These are phyloP conservation scores for Ricordea florida DNA, from an alignment of 92 coral and sea anemone species.

Conservation along the genomic window DNA sequence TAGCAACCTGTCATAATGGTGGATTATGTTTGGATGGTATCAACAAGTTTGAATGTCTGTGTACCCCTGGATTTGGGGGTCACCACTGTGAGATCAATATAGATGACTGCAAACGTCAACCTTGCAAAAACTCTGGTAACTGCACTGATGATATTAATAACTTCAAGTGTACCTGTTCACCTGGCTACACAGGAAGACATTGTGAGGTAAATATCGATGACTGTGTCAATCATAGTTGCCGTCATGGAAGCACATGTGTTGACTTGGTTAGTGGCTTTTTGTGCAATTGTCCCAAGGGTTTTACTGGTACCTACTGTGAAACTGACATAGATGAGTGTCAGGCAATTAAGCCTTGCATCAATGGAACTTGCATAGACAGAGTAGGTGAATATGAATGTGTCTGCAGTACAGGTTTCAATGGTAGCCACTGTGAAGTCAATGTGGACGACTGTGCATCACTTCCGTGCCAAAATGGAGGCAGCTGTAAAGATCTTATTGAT, in stretches of 20 bases:
- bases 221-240: conserved; percentile 66
- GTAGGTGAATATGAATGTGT: conserved; percentile 68
- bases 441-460: conserved; percentile 60
- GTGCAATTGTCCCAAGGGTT: conserved; percentile 69
- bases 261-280: conserved; percentile 70
- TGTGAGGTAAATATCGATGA: conserved; percentile 79
- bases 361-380: conserved; percentile 75
- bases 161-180: conserved; percentile 70
- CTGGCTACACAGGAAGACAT: conserved; percentile 74
- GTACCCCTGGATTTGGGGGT: conserved; percentile 83
- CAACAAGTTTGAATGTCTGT: conserved; percentile 66
- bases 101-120: conserved; percentile 79
- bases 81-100: conserved; percentile 67
- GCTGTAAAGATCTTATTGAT: conserved; percentile 68
- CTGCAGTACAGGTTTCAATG: conserved; percentile 67
- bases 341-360: conserved; percentile 58
- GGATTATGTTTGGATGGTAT: conserved; percentile 76
- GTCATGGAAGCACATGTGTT: conserved; percentile 55
- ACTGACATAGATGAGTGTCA: conserved; percentile 70
- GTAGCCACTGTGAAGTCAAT: conserved; percentile 60
- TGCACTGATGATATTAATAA: conserved; percentile 75
- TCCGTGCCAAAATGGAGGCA: conserved; percentile 77
- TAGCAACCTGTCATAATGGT: conserved; percentile 61
- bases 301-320: conserved; percentile 57
- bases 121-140: conserved; percentile 71